A percentile compares a stretch with the other conserved stretches of the same genome.
phyloP scores from a whole-genome alignment of 2,888 invertebrate genomes.

The Ptycholaimellus sp. region DNA sequence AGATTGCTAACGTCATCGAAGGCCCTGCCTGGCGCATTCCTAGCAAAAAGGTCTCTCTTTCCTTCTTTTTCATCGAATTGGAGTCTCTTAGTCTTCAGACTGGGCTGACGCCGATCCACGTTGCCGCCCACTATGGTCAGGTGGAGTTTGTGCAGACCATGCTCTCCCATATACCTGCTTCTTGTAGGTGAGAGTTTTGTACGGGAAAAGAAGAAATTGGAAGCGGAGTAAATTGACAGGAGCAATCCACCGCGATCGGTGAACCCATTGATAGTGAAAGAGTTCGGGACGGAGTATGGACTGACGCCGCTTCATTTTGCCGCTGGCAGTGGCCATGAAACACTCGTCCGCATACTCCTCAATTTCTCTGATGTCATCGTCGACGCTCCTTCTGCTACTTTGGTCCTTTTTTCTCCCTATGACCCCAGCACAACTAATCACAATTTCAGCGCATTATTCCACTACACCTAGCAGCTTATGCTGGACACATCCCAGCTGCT shows the following conservation, averaged over 20 bases:
- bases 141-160: constrained; percentile 82
- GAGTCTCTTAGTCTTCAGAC: constrained; percentile 38
- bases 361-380: constrained; percentile 96
- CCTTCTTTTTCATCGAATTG: no score
- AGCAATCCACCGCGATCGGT: no score
- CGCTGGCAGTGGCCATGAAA: constrained; percentile 89
- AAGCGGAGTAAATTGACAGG: no score
- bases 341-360: constrained; percentile 71
- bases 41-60: no score
- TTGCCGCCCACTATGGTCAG: constrained; percentile 91
- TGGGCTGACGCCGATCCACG: constrained; percentile 83
- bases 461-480: constrained; percentile 87
- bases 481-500: constrained; percentile 85
- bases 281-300: constrained; percentile 64
- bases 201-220: no score
- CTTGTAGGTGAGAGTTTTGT: no score
- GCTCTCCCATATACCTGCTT: constrained; percentile 67
- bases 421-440: no score
- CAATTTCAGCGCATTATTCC: constrained; percentile 74
- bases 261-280: constrained; percentile 40
- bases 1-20: no score
- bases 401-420: constrained; percentile 11
- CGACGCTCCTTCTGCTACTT: constrained; percentile 46
- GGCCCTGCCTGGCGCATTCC: no score
- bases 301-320: constrained; percentile 90